Evolutionary conservation across 92 coral and sea anemone species (phyloP).

Genomic region (Chrysogorgia sp.): DNA sequence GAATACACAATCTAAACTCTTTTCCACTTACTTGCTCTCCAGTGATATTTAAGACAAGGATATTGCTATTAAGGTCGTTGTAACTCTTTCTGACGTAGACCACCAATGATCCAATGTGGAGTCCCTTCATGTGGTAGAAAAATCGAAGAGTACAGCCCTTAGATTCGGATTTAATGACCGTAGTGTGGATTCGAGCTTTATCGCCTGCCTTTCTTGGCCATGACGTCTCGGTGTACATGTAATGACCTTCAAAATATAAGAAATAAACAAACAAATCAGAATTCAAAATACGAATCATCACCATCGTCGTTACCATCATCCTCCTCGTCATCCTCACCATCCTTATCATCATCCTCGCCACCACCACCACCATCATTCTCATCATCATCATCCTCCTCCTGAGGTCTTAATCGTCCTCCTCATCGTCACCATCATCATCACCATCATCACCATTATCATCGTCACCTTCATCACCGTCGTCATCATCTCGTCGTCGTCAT

Average conservation of each 20-base stretch:
- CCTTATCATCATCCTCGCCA: too few species aligned
- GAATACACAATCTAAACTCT: too few species aligned
- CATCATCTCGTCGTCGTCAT: neutral
- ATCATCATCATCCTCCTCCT: too few species aligned
- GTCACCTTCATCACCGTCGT: neutral
- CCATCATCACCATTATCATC: neutral
- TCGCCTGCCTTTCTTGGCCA: conserved; percentile 95
- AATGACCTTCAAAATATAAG: conserved; percentile 65
- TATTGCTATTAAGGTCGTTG: conserved; percentile 24
- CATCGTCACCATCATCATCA: conserved; percentile 13
- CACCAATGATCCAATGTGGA: conserved; percentile 78
- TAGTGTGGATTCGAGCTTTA: conserved; percentile 84
- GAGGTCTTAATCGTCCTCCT: too few species aligned
- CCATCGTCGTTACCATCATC: too few species aligned
- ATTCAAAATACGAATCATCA: too few species aligned
- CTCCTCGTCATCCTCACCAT: too few species aligned
- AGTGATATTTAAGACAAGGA: conserved; percentile 71
- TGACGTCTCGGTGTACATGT: conserved; percentile 91
- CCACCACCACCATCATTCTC: too few species aligned
- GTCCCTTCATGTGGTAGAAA: conserved; percentile 96
- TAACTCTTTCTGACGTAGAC: conserved; percentile 63
- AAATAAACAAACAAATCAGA: too few species aligned
- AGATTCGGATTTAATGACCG: conserved; percentile 73
- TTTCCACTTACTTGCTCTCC: conserved; percentile 57
- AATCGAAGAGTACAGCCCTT: conserved; percentile 75